These are phyloP conservation scores for Silurus aristotelis DNA, from an alignment of 2,797 vertebrate genomes.

Conservation along the genomic window DNA sequence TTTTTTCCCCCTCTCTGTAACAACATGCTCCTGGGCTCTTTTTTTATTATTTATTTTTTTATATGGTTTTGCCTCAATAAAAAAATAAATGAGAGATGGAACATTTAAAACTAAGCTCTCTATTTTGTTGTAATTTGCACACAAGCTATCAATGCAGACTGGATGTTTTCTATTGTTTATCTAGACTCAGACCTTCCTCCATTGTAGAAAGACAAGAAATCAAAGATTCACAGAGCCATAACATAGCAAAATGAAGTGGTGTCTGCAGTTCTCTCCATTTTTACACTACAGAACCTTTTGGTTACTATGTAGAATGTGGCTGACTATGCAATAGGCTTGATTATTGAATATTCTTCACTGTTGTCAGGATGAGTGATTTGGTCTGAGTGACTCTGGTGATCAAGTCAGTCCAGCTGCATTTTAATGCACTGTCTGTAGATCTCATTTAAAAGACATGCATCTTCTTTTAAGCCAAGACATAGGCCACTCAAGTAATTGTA, in stretches of 20 bases:
- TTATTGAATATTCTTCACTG: slow-evolving; percentile 26
- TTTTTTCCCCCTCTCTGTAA: not conserved
- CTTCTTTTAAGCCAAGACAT: slow-evolving; percentile 59
- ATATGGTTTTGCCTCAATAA: not conserved
- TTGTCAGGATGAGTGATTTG: slow-evolving; percentile 26
- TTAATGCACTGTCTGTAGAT: slow-evolving; percentile 53
- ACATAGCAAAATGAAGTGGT: not conserved
- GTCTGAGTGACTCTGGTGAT: slow-evolving; percentile 25
- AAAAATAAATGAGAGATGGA: not conserved
- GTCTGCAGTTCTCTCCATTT: not conserved
- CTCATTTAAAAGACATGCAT: slow-evolving; percentile 47
- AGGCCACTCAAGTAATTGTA: slow-evolving; percentile 59
- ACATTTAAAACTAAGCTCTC: not conserved
- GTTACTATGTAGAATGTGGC: slow-evolving; percentile 8
- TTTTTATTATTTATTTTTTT: not conserved
- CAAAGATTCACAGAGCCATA: not conserved
- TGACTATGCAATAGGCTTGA: slow-evolving; percentile 31
- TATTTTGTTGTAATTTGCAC: not conserved
- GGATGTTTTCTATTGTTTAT: slow-evolving; percentile 1
- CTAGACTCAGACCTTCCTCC: not conserved
- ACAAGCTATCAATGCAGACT: not conserved
- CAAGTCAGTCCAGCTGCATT: slow-evolving; percentile 17
- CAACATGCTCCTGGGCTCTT: not conserved
- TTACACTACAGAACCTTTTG: not conserved
- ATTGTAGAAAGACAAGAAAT: not conserved